Conservation (phyloP, 1,140 invertebrate genomes). For the Battus philenor region DNA sequence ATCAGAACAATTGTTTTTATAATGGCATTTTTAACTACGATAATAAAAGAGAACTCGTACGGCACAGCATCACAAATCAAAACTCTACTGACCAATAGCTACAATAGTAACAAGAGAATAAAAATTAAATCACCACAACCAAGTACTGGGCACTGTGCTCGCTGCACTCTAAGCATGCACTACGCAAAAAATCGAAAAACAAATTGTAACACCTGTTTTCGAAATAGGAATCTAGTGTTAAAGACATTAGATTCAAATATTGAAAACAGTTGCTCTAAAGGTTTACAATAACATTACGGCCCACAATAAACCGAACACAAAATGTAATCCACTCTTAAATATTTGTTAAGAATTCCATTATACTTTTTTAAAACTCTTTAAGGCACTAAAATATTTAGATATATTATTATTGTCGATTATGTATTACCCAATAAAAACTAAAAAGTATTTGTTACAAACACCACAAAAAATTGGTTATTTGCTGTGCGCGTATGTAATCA, state of each 20-base stretch:
- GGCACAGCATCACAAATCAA: slow-evolving; percentile 65
- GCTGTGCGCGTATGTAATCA: neutral
- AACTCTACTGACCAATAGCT: slow-evolving; percentile 43
- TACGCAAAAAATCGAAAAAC: slow-evolving; percentile 28
- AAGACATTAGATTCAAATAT: slow-evolving; percentile 5
- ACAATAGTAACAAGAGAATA: slow-evolving; percentile 36
- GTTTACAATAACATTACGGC: slow-evolving; percentile 19
- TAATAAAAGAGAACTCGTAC: slow-evolving; percentile 58
- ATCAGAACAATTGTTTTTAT: slow-evolving; percentile 25
- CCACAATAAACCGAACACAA: slow-evolving; percentile 12
- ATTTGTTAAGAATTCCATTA: no score
- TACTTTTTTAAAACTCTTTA: no score
- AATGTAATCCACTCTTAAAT: no score
- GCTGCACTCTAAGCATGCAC: slow-evolving; percentile 62
- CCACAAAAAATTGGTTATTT: no score
- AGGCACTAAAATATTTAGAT: no score
- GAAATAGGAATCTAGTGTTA: slow-evolving; percentile 6
- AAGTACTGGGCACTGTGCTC: slow-evolving; percentile 61
- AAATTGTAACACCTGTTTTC: slow-evolving; percentile 14
- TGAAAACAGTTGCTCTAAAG: slow-evolving; percentile 7
- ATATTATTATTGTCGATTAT: no score
- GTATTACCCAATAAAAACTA: no score
- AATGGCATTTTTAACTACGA: slow-evolving; percentile 37
- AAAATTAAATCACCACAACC: slow-evolving; percentile 64
- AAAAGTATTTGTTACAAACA: no score